Base-by-base conservation (phyloP, 2,113 vertebrate species). In the Anhinga rufa region DNA sequence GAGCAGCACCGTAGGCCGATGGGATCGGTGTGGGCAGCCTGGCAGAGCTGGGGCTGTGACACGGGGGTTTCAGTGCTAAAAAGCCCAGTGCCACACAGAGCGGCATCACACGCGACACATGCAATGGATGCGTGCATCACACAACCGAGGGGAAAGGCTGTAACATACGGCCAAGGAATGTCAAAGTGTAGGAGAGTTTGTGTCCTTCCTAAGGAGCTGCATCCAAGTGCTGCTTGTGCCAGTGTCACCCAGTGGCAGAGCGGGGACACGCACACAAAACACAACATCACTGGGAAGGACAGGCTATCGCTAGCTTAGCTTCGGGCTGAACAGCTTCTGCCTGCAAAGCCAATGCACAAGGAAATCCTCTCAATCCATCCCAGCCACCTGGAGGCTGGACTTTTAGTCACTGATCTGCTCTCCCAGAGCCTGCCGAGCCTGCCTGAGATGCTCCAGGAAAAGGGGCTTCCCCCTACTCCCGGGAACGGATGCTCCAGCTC, bases 61-160 rank as follows among this genome's bases (percentile, higher is more conserved):
- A 55, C 0, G 0, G 7, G 28, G 13, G 19, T 16, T 70, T 82
- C 25, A 38, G 19, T 19, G 38, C 44, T 68, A 49, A n/a, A 60
- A 78, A 49, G 19, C 3, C 6, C 52, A 68, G 28, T 1, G 4
- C 19, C 57, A 55, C 24, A 48, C 7, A 32, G 14, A 42, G 52
- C 7, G 5, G 57, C 61, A 72, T 14, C 3, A 2, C 21, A 42
- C 0, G 1, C 2, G 8, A 76, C 9, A 18, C 36, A 12, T 3
- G n/a, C 24, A 22, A 65, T 12, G 22, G 31, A 40, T 2, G 3
- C 4, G 18, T 32, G 62, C 20, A 31, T 32, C 40, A 60, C 42
- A 72, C 5, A 40, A 20, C 18, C 34, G 70, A 52, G 14, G 12
- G 21, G 18, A 88, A 78, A 71, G 24, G 70, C 32, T 58, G 21